phyloP scores from a whole-genome alignment of 2,113 vertebrate species.

The Mobula hypostoma region DNA sequence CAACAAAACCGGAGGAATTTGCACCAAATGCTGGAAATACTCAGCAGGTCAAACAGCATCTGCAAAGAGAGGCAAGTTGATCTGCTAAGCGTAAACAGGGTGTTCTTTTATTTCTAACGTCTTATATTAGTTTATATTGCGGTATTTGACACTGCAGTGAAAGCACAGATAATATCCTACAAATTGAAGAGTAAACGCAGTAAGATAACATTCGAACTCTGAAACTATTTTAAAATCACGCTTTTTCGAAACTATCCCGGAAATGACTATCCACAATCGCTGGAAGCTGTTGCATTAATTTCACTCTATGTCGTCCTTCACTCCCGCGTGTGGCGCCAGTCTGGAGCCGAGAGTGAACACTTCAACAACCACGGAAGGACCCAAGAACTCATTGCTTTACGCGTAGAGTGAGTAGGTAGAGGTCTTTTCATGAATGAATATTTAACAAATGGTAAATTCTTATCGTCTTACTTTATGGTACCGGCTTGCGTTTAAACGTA shows the following conservation, averaged over 20 bases:
- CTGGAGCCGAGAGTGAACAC: background rate
- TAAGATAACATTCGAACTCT: background rate
- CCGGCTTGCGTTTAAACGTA: background rate
- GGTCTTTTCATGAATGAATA: background rate
- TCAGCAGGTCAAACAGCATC: no score
- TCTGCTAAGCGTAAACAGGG: no score
- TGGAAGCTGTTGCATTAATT: background rate
- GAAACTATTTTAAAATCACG: background rate
- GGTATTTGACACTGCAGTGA: background rate
- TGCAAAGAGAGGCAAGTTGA: no score
- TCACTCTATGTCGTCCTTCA: no score
- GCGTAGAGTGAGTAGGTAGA: background rate
- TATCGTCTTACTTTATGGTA: background rate
- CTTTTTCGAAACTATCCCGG: no score
- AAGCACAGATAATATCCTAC: background rate
- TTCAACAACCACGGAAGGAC: background rate
- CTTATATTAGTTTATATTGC: background rate
- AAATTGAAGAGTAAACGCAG: background rate
- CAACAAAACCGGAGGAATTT: background rate
- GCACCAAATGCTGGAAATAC: no score
- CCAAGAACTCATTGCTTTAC: background rate
- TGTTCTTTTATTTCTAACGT: no score
- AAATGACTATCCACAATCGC: background rate
- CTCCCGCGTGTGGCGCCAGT: background rate
- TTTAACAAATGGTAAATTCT: slow-evolving; percentile 21